These are phyloP conservation scores for Cynopterus sphinx DNA, from an alignment of 2,797 vertebrate species.

Conservation along the genomic window DNA sequence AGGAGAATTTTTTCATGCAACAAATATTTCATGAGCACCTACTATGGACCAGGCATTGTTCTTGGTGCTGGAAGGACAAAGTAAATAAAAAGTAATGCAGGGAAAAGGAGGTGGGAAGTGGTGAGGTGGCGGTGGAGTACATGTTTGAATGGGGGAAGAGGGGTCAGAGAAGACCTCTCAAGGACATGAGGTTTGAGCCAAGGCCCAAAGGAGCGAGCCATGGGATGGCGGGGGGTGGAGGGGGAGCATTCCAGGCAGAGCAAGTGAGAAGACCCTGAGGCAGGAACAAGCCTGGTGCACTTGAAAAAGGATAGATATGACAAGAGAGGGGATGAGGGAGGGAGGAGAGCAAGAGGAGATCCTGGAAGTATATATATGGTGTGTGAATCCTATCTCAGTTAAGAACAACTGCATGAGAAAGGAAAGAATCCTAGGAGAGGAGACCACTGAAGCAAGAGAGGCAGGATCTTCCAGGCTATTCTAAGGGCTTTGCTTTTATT, in stretches of 20 bases:
- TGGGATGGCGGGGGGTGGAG: accelerated
- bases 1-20: not conserved
- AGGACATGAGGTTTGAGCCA: not conserved
- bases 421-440: not conserved
- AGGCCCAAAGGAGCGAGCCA: not conserved
- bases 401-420: not conserved
- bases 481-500: not conserved
- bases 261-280: not conserved
- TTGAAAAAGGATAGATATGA: not conserved
- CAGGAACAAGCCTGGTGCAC: accelerated
- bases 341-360: not conserved
- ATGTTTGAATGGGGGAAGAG: not conserved
- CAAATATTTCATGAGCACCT: slow-evolving; percentile 19
- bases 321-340: accelerated
- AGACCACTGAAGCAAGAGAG: no score
- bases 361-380: not conserved
- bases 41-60: not conserved
- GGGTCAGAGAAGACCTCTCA: not conserved
- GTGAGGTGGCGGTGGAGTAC: not conserved
- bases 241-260: not conserved
- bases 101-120: not conserved
- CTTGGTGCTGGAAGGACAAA: not conserved
- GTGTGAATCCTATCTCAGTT: not conserved
- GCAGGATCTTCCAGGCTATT: not conserved
- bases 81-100: not conserved